Base-by-base conservation (phyloP, 1,140 invertebrate species). In the Heliconius nattereri region DNA sequence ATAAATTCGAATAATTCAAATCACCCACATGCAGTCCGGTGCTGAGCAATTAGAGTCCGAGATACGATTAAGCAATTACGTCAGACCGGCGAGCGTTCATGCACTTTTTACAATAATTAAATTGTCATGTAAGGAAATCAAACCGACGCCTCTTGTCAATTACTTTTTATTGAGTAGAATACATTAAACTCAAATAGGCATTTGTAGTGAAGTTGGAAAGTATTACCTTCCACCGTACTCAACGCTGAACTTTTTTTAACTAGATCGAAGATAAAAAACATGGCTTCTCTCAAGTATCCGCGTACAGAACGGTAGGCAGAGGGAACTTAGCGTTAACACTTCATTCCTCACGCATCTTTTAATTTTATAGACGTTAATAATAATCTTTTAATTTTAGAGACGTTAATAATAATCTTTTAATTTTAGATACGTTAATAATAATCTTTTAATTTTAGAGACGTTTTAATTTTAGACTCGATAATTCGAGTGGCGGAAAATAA, bases 21-120 rank as follows among this genome's bases (percentile, higher is more conserved):
- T 57, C 54, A 23, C 54, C 54, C 20, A 57, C 54, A 57, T 23
- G n/a, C 11, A 57, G 78, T 23, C 75, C 78, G 78, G 74, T 73
- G 75, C 60, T 76, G 78, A 76, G 74, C 78, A 76, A 80, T 80
- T 80, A 79, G 20, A 26, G 52, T 45, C 49, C 45, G 49, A 26
- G 70, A 76, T 54, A 40, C 73, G 78, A 80, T 80, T 60, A 73
- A 80, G 74, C 72, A 29, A 76, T 80, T 80, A 80, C 40, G 78
- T 54, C 73, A 76, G 66, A 76, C 78, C 76, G 45, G 19, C 37
- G 20, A 57, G 40, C 52, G 49, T 57, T 60, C 71, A 60, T 73
- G 20, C 32, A 60, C 74, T 75, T 80, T 80, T 80, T 80, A 76
- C 37, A 80, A 35, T 54, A 76, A 80, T 80, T 80, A 76, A 80